These are phyloP conservation scores for Drosophila subobscura DNA, from an alignment of 1,140 invertebrate genomes.

Conservation along the genomic window DNA sequence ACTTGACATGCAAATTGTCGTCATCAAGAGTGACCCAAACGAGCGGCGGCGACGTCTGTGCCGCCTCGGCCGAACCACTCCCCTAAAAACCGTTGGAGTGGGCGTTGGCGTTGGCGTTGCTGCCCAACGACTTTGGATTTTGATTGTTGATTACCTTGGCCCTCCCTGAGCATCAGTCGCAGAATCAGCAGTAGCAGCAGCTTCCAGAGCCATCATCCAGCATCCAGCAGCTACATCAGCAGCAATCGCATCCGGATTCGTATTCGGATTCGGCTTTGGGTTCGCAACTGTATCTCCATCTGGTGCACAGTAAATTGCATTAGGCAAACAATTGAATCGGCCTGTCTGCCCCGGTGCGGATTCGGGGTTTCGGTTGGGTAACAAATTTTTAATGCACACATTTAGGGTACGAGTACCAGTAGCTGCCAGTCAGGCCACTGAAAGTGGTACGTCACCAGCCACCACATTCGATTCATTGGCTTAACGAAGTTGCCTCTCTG, in stretches of 20 bases:
- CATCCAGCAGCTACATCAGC: not conserved
- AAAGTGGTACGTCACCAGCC: not conserved
- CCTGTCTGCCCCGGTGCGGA: constrained; percentile 10
- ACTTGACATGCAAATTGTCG: constrained; percentile 75
- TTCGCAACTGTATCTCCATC: constrained; percentile 19
- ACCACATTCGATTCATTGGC: constrained; percentile 42
- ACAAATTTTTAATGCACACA: constrained; percentile 67
- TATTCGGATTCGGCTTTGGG: not conserved
- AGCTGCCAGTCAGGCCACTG: not conserved
- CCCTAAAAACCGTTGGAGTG: constrained; percentile 3
- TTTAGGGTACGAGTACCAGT: constrained; percentile 8
- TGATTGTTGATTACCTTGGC: constrained; percentile 69
- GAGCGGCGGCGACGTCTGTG: constrained; percentile 36
- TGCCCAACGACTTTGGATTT: constrained; percentile 50
- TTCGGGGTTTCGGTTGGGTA: constrained; percentile 27
- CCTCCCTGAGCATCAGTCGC: not conserved
- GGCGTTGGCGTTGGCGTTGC: constrained; percentile 15
- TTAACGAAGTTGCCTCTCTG: constrained; percentile 49
- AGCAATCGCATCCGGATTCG: not conserved
- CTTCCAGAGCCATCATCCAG: constrained; percentile 5
- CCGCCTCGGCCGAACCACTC: not conserved
- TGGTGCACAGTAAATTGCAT: constrained; percentile 60
- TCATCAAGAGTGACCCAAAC: constrained; percentile 65
- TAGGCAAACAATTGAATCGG: constrained; percentile 67
- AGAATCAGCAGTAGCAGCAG: constrained; percentile 8